Evolutionary conservation across 2,797 vertebrate species (phyloP), one percentile per base, ranked within the genome.

Genomic region (Chlorospingus semifuscus): DNA sequence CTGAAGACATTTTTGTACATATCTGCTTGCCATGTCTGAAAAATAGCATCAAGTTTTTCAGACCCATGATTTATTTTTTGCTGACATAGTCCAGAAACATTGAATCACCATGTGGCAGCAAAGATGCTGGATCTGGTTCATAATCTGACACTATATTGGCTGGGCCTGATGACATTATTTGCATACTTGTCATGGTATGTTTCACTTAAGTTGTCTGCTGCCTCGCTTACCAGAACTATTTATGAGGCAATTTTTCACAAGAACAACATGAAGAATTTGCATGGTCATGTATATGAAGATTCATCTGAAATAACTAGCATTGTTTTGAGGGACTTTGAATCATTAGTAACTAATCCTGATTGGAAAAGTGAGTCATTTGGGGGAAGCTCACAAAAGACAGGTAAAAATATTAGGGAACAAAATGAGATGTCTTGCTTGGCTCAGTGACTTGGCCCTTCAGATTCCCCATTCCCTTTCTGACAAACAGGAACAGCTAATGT

Each of bases 21-120:
- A 65, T 29, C 65, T 78, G 44, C 44, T 83, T 65, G 39, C 26
- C 41, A 26, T 32, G 50, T 59, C 70, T 87, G 30, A 69, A 66
- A 90, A 94, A 82, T 24, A 89, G n/a, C 69, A 89, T 55, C 15
- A 80, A 22, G 16, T 68, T 92, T 93, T 93, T 93, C 59, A 88
- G 64, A 66, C 2, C 11, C 4, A 0, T 70, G 63, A 83, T 70
- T 69, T 90, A 44, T 34, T 65, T 60, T 90, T 80, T 79, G 39
- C 75, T 91, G 63, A 83, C 59, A 49, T 93, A 81, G 47, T 55
- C 74, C 77, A 91, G 61, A 88, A 79, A 26, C 9, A 49, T 8
- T 77, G 57, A 89, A 72, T 78, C 32, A 60, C 11, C 15, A 61
- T 1, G 18, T 86, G 41, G 69, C 34, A 83, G 12, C 26, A 87